Evolutionary conservation across 2,888 invertebrate species (phyloP), one percentile per base, ranked within the genome.

Genomic region (Dilophus febrilis): DNA sequence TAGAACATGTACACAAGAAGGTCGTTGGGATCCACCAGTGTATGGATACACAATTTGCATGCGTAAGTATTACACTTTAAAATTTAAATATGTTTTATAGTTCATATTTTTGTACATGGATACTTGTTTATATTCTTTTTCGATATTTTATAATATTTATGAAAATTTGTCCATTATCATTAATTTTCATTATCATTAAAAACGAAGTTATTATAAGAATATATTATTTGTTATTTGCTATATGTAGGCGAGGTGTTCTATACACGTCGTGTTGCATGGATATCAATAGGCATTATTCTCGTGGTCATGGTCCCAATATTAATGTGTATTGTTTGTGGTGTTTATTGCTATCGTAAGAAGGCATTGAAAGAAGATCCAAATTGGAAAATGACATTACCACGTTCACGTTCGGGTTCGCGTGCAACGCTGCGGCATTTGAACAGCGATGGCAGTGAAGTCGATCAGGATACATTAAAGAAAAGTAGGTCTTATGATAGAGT

Each of bases 1-100:
- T 32, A 69, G 91, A 38, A 77, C 77, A 41, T 91, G 91, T 50
- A 68, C 75, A 44, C 67, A 79, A 4, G 71, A 74, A 57, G 91
- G 91, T 12, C 64, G 74, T 45, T 91, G 91, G 91, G 80, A 86
- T 52, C 54, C 80, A 18, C 85, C 88, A 0, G 77, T 78, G 43
- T 80, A 80, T 59, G 88, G 87, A 42, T 87, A 82, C 56, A 86
- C 90, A 0, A 80, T 86, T 61, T 91, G 91, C 57, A 68, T 91
- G 57, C 85, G 90, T 90, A 65, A 86, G 88, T 84, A 26, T 35
- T 19, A 7, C 10, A 32, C n/a, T n/a, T n/a, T n/a, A n/a, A n/a
- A n/a, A n/a, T n/a, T n/a, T n/a, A n/a, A n/a, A n/a, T n/a, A n/a
- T n/a, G n/a, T n/a, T n/a, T n/a, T n/a, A n/a, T n/a, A n/a, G n/a